These are phyloP conservation scores for Tor tambroides DNA, from an alignment of 2,113 vertebrate genomes.

Conservation along the genomic window DNA sequence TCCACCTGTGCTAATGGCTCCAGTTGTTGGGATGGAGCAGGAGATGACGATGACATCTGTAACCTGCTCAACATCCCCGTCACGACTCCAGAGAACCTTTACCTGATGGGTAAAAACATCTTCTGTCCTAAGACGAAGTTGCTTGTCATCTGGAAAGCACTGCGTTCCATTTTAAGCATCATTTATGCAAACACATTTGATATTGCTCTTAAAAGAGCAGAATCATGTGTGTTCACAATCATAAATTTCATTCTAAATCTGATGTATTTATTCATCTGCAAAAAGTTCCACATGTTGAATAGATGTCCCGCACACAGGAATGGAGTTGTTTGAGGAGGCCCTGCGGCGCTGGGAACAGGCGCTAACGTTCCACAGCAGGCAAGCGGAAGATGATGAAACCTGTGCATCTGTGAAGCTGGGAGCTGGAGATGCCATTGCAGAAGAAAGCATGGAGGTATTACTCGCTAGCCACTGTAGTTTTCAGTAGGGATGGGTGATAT, in stretches of 20 bases:
- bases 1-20: constrained; percentile 86
- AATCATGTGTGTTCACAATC: not conserved
- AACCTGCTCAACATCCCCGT: constrained; percentile 88
- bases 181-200: not conserved
- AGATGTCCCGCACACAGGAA: constrained; percentile 75
- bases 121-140: not conserved
- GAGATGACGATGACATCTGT: constrained; percentile 81
- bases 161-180: not conserved
- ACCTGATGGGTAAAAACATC: constrained; percentile 88
- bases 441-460: constrained; percentile 88
- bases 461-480: not conserved
- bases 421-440: constrained; percentile 89
- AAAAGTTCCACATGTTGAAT: not conserved
- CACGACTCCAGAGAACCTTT: constrained; percentile 94
- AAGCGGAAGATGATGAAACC: constrained; percentile 83
- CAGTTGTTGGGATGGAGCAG: constrained; percentile 84
- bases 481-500: not conserved
- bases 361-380: constrained; percentile 85
- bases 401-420: constrained; percentile 86
- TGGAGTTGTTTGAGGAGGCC: constrained; percentile 97
- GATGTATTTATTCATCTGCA: not conserved
- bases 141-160: too few relatives aligned
- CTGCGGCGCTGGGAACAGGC: constrained; percentile 94
- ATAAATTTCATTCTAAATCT: not conserved
- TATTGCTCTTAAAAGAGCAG: too few relatives aligned